Evolutionary conservation across 2,888 invertebrate species (phyloP).

Genomic region (Slavum lentiscoides): DNA sequence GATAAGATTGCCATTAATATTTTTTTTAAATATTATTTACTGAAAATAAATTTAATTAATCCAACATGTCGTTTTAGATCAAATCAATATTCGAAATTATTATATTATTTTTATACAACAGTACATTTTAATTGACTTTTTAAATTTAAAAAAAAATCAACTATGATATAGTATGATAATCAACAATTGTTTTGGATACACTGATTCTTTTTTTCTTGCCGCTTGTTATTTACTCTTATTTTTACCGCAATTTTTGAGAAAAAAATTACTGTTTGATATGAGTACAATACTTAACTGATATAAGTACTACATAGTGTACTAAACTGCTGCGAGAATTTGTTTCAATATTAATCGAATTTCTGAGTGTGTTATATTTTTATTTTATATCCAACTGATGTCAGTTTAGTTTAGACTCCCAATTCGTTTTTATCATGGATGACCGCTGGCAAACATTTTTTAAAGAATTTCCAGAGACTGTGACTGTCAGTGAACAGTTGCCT

Average conservation of each 20-base stretch:
- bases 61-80: too few species aligned
- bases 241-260: conserved; percentile 46
- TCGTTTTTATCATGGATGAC: conserved; percentile 21
- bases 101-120: not conserved
- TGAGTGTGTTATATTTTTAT: not conserved
- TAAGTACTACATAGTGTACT: too few species aligned
- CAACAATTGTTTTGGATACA: conserved; percentile 35
- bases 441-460: conserved; percentile 37
- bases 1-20: too few species aligned
- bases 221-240: conserved; percentile 23
- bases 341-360: too few species aligned
- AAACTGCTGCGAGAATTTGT: too few species aligned
- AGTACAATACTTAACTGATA: too few species aligned
- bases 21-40: too few species aligned
- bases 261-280: not conserved
- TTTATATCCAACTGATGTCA: not conserved
- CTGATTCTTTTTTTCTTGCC: conserved; percentile 22
- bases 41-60: too few species aligned
- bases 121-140: too few species aligned
- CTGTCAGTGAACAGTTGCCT: conserved; percentile 69
- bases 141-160: too few species aligned
- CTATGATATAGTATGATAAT: not conserved
- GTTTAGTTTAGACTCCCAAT: not conserved
- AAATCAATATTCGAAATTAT: not conserved
- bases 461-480: conserved; percentile 30